Conservation (phyloP, 1,140 invertebrate species). For the Potamilus streckersoni region DNA sequence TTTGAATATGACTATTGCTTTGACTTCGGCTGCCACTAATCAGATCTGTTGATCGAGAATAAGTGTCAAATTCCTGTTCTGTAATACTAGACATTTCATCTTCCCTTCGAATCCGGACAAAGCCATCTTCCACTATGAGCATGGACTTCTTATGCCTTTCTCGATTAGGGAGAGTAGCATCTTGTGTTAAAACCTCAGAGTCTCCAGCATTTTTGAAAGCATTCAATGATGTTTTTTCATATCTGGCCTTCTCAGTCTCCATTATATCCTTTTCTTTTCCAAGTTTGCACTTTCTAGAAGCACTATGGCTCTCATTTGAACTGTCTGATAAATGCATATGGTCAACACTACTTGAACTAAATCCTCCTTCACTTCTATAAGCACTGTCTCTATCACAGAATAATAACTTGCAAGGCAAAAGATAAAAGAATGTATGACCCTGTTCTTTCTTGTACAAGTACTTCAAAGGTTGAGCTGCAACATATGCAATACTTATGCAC, state of each 20-base stretch:
- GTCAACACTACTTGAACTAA: too few species aligned
- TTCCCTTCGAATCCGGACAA: conserved; percentile 27
- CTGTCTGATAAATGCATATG: too few species aligned
- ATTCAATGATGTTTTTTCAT: too few species aligned
- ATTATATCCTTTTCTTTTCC: too few species aligned
- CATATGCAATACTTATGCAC: conserved; percentile 84
- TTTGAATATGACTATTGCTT: not conserved
- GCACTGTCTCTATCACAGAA: conserved; percentile 5
- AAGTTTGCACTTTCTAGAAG: too few species aligned
- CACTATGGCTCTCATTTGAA: too few species aligned
- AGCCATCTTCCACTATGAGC: conserved; percentile 30
- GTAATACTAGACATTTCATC: conserved; percentile 23
- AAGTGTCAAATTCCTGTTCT: conserved; percentile 23
- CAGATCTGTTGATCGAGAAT: conserved; percentile 14
- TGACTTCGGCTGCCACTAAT: conserved; percentile 6
- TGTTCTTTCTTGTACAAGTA: conserved; percentile 23
- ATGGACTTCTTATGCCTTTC: conserved; percentile 25
- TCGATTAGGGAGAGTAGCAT: conserved; percentile 24
- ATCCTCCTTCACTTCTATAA: too few species aligned
- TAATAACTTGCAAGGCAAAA: conserved; percentile 19
- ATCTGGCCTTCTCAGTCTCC: too few species aligned
- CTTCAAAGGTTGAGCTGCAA: conserved; percentile 74
- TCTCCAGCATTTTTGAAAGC: too few species aligned
- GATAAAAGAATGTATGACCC: conserved; percentile 6
- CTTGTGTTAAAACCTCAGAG: not conserved